These are phyloP conservation scores for Melinaea menophilus DNA, from an alignment of 2,888 invertebrate species.

Conservation along the genomic window DNA sequence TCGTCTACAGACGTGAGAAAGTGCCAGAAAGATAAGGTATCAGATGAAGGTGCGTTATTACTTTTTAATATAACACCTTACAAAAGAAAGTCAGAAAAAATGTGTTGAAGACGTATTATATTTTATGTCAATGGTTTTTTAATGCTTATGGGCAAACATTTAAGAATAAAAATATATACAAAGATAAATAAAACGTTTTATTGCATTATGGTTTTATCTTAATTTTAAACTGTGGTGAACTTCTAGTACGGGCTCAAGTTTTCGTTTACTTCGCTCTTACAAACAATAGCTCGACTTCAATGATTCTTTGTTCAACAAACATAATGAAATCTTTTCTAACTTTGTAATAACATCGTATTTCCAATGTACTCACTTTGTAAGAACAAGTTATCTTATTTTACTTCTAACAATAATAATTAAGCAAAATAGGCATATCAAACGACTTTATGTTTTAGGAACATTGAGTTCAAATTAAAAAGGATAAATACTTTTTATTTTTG, in stretches of 20 bases:
- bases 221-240: slow-evolving; percentile 23
- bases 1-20: slow-evolving; percentile 28
- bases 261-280: slow-evolving; percentile 30
- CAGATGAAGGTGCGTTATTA: slow-evolving; percentile 9
- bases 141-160: neutral
- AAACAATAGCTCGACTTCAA: slow-evolving; percentile 30
- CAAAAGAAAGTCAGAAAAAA: neutral
- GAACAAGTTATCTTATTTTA: too few relatives aligned
- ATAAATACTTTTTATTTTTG: neutral
- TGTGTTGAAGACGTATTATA: neutral
- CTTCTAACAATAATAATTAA: too few relatives aligned
- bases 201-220: slow-evolving; percentile 24
- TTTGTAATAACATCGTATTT: slow-evolving; percentile 11
- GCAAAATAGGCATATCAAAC: too few relatives aligned
- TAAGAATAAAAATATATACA: slow-evolving; percentile 9
- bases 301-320: slow-evolving; percentile 32
- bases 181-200: slow-evolving; percentile 17
- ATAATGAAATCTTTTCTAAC: slow-evolving; percentile 25
- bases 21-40: slow-evolving; percentile 14
- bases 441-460: too few relatives aligned
- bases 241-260: slow-evolving; percentile 28
- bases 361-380: slow-evolving; percentile 10
- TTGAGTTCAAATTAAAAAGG: neutral
- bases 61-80: slow-evolving; percentile 8
- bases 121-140: neutral